Percentiles rank a stretch among this genome's conserved stretches.
Conservation (phyloP, 1,140 invertebrate species). For the Aleiodes sp. region DNA sequence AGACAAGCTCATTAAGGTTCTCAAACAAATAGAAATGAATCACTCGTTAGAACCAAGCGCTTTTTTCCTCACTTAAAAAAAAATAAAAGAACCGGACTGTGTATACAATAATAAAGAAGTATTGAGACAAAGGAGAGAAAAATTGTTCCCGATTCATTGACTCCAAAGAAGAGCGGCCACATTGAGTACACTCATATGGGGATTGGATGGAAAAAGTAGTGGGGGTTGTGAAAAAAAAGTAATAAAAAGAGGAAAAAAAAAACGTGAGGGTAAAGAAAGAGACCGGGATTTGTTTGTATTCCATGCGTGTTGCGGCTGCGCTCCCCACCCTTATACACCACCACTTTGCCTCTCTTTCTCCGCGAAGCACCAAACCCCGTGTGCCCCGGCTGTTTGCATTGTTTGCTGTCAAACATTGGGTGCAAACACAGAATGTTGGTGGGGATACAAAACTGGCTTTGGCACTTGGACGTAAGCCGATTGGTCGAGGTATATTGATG, state of each 20-base stretch:
- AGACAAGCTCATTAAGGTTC: no score
- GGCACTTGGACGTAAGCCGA: neutral
- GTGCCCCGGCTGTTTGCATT: constrained; percentile 50
- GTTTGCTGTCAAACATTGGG: constrained; percentile 63
- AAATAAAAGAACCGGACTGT: no score
- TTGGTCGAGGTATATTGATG: constrained; percentile 39
- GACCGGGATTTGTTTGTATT: constrained; percentile 54
- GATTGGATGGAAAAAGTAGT: neutral
- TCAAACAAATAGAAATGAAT: no score
- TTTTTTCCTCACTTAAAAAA: no score
- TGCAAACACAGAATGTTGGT: constrained; percentile 43
- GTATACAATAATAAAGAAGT: no score
- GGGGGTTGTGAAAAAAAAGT: neutral
- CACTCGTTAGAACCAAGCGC: no score
- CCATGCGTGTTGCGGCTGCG: constrained; percentile 53
- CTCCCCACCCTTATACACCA: constrained; percentile 44
- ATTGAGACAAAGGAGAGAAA: neutral
- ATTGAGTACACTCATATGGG: constrained; percentile 7
- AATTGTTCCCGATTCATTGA: constrained; percentile 5
- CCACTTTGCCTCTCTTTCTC: neutral
- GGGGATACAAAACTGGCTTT: constrained; percentile 26
- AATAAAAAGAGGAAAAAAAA: neutral
- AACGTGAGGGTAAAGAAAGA: neutral
- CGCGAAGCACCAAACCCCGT: neutral
- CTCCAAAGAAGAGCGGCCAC: neutral